A percentile compares a stretch with the other conserved stretches of the same genome.
phyloP scores from a whole-genome alignment of 2,113 vertebrate species.

The Scortum barcoo region DNA sequence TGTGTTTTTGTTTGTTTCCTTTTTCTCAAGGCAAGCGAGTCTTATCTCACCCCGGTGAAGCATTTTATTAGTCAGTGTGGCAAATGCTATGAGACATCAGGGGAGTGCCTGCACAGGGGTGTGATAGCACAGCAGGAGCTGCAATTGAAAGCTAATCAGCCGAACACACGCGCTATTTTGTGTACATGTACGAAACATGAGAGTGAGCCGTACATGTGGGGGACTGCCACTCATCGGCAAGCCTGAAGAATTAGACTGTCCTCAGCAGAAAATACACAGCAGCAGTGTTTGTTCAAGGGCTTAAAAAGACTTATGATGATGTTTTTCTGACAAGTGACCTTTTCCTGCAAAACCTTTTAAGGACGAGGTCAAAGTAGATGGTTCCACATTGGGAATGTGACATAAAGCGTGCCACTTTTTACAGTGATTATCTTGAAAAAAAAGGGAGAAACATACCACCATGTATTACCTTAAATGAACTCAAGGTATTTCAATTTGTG shows the following conservation, averaged over 20 bases:
- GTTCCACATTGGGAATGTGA: conserved; percentile 3
- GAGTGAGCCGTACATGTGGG: neutral
- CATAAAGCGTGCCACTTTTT: neutral
- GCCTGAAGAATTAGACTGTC: neutral
- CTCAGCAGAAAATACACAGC: neutral
- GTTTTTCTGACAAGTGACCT: conserved; percentile 42
- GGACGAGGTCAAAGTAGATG: conserved; percentile 16
- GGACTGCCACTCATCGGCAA: conserved; percentile 2
- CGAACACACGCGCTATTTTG: neutral
- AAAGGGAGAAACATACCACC: too few relatives aligned
- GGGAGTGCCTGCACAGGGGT: conserved; percentile 1
- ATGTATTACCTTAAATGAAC: too few relatives aligned
- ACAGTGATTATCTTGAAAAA: too few relatives aligned
- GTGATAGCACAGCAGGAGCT: conserved; percentile 17
- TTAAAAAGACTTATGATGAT: neutral
- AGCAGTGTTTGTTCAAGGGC: conserved; percentile 6
- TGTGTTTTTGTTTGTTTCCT: conserved; percentile 41
- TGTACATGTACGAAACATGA: neutral
- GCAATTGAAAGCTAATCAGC: conserved; percentile 21
- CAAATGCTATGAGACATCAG: conserved; percentile 35
- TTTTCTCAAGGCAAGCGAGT: conserved; percentile 32
- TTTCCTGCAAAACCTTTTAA: conserved; percentile 28
- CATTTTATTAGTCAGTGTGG: conserved; percentile 52
- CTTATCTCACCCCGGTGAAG: conserved; percentile 27
- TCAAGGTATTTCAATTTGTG: too few relatives aligned